phyloP scores from a whole-genome alignment of 2,888 invertebrate genomes.

The Physocephala rufipes region DNA sequence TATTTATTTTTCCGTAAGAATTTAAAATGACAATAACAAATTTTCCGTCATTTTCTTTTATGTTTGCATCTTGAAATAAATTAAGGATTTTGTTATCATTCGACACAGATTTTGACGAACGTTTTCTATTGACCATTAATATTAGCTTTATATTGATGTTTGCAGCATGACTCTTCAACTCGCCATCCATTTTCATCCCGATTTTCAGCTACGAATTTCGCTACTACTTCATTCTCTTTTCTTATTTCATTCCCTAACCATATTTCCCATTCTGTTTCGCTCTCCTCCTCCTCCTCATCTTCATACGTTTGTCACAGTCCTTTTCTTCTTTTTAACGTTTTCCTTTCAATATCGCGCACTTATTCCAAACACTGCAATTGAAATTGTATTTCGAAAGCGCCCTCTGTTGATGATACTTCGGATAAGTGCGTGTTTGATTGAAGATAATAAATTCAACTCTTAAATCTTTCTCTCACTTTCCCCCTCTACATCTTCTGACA shows the following conservation, averaged over 20 bases:
- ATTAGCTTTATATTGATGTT: slow-evolving; percentile 15
- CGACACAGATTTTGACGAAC: slow-evolving; percentile 22
- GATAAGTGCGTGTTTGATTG: slow-evolving; percentile 35
- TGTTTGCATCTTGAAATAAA: slow-evolving; percentile 1
- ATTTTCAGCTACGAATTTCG: too few relatives aligned
- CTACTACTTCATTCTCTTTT: too few relatives aligned
- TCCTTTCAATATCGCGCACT: slow-evolving; percentile 7
- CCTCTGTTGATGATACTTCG: slow-evolving; percentile 33
- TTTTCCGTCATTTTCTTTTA: not conserved
- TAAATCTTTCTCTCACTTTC: slow-evolving; percentile 6
- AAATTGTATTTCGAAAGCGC: slow-evolving; percentile 30
- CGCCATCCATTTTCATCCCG: too few relatives aligned
- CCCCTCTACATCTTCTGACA: not conserved
- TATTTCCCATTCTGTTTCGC: not conserved
- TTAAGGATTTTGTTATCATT: not conserved
- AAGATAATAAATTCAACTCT: slow-evolving; percentile 24
- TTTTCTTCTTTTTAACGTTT: not conserved
- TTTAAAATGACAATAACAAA: too few relatives aligned
- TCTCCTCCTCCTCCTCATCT: not conserved
- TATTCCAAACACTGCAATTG: not conserved
- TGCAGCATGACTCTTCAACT: too few relatives aligned
- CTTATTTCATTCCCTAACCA: not conserved
- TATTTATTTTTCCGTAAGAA: too few relatives aligned
- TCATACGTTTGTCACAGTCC: not conserved
- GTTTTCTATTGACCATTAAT: slow-evolving; percentile 29